Evolutionary conservation across 2,888 invertebrate genomes (phyloP).

Genomic region (Seira musarum): DNA sequence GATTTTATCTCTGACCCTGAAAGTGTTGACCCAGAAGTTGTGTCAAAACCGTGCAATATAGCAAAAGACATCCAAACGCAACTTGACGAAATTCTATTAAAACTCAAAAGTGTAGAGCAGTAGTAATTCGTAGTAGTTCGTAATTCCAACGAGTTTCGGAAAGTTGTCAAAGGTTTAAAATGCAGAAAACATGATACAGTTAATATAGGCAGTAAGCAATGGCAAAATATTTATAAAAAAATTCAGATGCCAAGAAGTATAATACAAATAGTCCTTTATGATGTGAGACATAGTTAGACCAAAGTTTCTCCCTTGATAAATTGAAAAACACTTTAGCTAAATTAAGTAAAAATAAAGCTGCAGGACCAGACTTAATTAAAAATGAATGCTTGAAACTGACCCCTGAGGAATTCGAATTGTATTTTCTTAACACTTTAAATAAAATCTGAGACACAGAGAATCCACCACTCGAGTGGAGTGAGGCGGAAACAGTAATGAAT

Average conservation of each 20-base stretch:
- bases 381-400: background rate
- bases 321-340: background rate
- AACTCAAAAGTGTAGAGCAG: too few species aligned
- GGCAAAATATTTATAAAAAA: background rate
- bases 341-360: background rate
- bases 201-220: background rate
- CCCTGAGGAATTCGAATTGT: background rate
- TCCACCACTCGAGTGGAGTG: conserved; percentile 16
- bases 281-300: background rate
- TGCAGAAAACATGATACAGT: too few species aligned
- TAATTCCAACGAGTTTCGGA: too few species aligned
- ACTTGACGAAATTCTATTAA: too few species aligned
- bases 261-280: background rate
- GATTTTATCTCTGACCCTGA: too few species aligned
- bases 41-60: too few species aligned
- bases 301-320: background rate
- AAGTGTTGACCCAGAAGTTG: too few species aligned
- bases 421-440: conserved; percentile 6
- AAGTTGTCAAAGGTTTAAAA: too few species aligned
- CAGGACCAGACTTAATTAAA: background rate
- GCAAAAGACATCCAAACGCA: too few species aligned
- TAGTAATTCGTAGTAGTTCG: too few species aligned
- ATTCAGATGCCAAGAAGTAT: background rate
- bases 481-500: conserved; percentile 25
- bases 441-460: conserved; percentile 1